Evolutionary conservation across 2,797 vertebrate species (phyloP), one percentile per base, ranked within the genome.

Genomic region (Nyctalus aviator): DNA sequence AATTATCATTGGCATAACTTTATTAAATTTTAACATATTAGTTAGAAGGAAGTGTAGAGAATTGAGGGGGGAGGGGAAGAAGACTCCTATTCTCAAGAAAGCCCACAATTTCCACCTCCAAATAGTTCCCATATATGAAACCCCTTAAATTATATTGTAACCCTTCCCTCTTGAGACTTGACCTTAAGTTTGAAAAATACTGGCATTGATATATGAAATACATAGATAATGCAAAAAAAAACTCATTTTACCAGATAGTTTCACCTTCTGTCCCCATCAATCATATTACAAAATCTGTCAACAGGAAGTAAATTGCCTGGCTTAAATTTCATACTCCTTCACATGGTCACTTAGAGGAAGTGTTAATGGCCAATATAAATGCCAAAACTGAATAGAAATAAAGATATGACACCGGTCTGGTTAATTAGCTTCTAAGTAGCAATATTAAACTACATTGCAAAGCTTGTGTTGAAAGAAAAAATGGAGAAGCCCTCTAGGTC

Each of bases 161-260:
- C 83, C 27, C 53, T 93, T 91, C 35, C 48, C 88, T 86, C 86
- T 96, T 62, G 94, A 90, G 91, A 86, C 78, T 81, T 95, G 95
- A 97, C 90, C 95, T 93, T 20, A 62, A 91, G 79, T 96, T 92
- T 96, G 85, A 94, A 68, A 94, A 94, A 87, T 82, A 59, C 71
- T 95, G 88, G 76, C 95, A 95, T 92, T 97, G 94, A 96, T 97
- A 94, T 92, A 96, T 96, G 95, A 96, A 97, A 95, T 95, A 94
- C 79, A 94, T 25, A 94, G 91, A 94, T 92, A 97, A 96, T 96
- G 83, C 59, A 96, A 96, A 97, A 96, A 95, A 96, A 94, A 95
- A 32, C 79, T 96, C 86, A 96, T 96, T 96, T 97, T 92, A 64
- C 76, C 84, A 87, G 46, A 94, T 48, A 95, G 94, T 83, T 93